phyloP scores from a whole-genome alignment of 2,113 vertebrate species.

The Oryctolagus cuniculus region DNA sequence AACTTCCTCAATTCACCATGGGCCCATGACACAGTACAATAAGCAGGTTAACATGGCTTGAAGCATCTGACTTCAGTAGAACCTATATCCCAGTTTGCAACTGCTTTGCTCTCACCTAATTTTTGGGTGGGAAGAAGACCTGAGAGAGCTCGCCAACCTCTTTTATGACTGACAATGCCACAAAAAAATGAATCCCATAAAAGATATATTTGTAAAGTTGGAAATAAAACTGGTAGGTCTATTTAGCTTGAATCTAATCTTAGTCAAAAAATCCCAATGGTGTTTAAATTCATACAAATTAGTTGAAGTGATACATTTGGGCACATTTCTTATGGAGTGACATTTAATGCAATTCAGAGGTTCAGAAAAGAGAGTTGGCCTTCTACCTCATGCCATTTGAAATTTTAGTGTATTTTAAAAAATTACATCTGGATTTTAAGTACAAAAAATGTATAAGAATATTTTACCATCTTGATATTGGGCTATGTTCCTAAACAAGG shows the following conservation, averaged over 20 bases:
- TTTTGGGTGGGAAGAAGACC: neutral
- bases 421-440: neutral
- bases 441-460: neutral
- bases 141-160: neutral
- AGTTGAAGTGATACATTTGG: neutral
- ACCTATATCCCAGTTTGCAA: too few species aligned
- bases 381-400: neutral
- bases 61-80: neutral
- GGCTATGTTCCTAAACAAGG: neutral
- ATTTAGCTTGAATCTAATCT: slow-evolving; percentile 9
- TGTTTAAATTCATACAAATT: neutral
- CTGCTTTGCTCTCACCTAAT: neutral
- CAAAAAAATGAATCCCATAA: neutral
- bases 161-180: neutral
- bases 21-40: neutral
- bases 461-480: slow-evolving; percentile 11
- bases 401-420: slow-evolving; percentile 1
- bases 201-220: slow-evolving; percentile 1
- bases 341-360: neutral
- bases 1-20: neutral
- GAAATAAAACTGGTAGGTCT: slow-evolving; percentile 48
- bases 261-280: neutral
- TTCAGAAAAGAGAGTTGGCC: neutral
- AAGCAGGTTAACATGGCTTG: neutral
- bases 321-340: neutral